Evolutionary conservation across 2,113 vertebrate genomes (phyloP).

Genomic region (Ailurus styani): DNA sequence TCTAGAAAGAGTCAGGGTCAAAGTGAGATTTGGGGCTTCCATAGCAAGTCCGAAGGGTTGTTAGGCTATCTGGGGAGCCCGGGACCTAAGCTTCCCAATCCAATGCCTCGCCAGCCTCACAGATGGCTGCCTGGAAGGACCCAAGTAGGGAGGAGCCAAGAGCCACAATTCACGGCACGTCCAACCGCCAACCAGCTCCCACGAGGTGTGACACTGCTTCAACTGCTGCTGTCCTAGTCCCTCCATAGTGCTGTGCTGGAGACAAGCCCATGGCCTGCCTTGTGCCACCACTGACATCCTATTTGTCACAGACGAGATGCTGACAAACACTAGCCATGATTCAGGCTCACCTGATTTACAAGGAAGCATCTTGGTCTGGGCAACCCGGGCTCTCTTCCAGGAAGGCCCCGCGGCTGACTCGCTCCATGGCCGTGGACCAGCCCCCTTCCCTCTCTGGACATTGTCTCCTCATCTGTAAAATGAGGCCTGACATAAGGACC

Average conservation of each 20-base stretch:
- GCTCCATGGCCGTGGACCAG: neutral
- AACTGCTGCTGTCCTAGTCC: no score
- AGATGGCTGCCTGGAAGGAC: neutral
- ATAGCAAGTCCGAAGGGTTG: neutral
- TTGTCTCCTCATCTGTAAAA: neutral
- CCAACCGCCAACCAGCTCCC: neutral
- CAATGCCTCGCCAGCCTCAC: neutral
- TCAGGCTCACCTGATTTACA: neutral
- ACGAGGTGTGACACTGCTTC: neutral
- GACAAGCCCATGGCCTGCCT: neutral
- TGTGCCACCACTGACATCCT: neutral
- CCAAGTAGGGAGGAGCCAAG: accelerated
- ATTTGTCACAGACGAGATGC: neutral
- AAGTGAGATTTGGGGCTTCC: neutral
- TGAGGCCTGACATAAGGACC: neutral
- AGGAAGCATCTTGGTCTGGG: neutral
- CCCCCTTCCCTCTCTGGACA: neutral
- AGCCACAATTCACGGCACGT: neutral
- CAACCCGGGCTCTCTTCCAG: neutral
- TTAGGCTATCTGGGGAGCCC: neutral
- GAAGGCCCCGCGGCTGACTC: neutral
- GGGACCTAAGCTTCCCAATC: no score
- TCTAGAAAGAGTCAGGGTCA: neutral
- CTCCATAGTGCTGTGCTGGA: neutral
- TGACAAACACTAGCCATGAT: neutral